These are phyloP conservation scores for Eretmocerus hayati DNA, from an alignment of 2,888 invertebrate species.

Conservation along the genomic window DNA sequence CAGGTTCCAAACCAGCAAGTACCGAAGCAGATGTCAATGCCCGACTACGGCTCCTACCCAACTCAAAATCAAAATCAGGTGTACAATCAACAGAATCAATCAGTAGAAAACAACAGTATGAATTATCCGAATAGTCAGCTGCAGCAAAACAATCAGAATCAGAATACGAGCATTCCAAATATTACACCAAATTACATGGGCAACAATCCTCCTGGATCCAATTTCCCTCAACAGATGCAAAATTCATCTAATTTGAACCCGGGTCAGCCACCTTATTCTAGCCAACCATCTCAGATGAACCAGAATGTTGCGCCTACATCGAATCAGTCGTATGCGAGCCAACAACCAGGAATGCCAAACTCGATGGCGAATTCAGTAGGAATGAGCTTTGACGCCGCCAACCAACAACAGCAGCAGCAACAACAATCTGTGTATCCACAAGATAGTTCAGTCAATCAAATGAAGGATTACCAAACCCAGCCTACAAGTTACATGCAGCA, in stretches of 20 bases:
- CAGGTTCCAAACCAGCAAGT: constrained; percentile 32
- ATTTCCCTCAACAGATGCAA: constrained; percentile 19
- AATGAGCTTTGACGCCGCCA: constrained; percentile 15
- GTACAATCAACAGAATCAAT: constrained; percentile 34
- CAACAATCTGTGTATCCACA: constrained; percentile 18
- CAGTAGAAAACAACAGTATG: constrained; percentile 25
- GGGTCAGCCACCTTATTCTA: too few species aligned
- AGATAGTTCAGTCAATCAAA: constrained; percentile 30
- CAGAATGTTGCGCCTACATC: constrained; percentile 19
- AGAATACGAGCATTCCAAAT: constrained; percentile 10
- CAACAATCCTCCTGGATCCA: constrained; percentile 12
- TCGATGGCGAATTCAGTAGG: constrained; percentile 6
- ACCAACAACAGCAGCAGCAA: constrained; percentile 8
- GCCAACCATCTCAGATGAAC: constrained; percentile 4
- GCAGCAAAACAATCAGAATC: constrained; percentile 25
- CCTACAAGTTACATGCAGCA: constrained; percentile 7
- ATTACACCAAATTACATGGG: constrained; percentile 10
- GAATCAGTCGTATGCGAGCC: constrained; percentile 18
- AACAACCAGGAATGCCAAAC: constrained; percentile 9
- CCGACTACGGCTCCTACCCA: constrained; percentile 35
- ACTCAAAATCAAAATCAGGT: constrained; percentile 34
- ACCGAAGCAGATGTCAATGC: constrained; percentile 31
- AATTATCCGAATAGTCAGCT: constrained; percentile 27
- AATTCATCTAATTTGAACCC: constrained; percentile 23
- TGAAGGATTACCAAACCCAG: constrained; percentile 31